Conservation (phyloP, 1,140 invertebrate species). For the Atta texana region DNA sequence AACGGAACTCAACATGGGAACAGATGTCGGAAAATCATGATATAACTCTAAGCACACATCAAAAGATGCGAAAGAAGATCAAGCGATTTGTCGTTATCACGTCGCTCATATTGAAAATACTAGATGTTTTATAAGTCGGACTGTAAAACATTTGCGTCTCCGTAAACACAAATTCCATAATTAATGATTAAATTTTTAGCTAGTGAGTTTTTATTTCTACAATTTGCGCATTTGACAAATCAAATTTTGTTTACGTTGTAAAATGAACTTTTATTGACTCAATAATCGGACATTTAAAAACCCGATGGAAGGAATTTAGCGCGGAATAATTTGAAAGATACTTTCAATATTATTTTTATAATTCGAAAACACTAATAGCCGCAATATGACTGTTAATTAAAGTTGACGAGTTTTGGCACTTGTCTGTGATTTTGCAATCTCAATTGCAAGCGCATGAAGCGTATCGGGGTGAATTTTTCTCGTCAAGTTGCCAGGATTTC, state of each 20-base stretch:
- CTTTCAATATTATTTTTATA: neutral
- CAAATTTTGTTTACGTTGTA: neutral
- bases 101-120: slow-evolving; percentile 34
- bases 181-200: neutral
- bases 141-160: neutral
- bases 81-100: slow-evolving; percentile 11
- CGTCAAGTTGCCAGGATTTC: slow-evolving; percentile 68
- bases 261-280: neutral
- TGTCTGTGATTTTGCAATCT: neutral
- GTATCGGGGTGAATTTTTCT: slow-evolving; percentile 66
- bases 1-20: neutral
- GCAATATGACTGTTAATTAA: slow-evolving; percentile 38
- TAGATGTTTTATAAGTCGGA: slow-evolving; percentile 14
- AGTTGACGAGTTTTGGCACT: slow-evolving; percentile 22
- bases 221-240: neutral
- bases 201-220: neutral
- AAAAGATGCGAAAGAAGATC: slow-evolving; percentile 19
- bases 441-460: slow-evolving; percentile 33
- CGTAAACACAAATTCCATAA: slow-evolving; percentile 3
- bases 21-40: slow-evolving; percentile 33
- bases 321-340: slow-evolving; percentile 18
- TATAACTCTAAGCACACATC: slow-evolving; percentile 27
- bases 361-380: too few species aligned
- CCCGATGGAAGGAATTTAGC: neutral
- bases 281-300: neutral